These are phyloP conservation scores for Etia nguti DNA, from an alignment of 2,113 vertebrate genomes.

Conservation along the genomic window DNA sequence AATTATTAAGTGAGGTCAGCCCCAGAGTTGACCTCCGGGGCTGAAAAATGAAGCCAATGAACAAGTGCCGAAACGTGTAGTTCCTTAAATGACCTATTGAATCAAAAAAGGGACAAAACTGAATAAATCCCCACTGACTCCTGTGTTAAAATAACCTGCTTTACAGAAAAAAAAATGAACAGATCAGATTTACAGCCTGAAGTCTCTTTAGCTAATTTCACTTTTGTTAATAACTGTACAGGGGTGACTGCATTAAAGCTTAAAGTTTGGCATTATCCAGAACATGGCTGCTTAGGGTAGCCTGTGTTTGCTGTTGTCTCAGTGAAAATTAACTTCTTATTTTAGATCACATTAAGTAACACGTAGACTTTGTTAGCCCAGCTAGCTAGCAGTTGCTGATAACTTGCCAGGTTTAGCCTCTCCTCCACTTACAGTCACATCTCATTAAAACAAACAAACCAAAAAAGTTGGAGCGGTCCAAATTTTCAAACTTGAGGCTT, in stretches of 20 bases:
- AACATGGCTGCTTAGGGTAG: not conserved
- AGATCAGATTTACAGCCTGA: not conserved
- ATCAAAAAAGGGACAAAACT: not conserved
- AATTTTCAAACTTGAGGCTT: not conserved
- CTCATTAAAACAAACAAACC: not conserved
- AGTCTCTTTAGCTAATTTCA: not conserved
- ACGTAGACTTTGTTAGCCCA: not conserved
- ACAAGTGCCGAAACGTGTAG: accelerated
- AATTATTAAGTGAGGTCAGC: not conserved
- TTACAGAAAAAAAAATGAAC: not conserved
- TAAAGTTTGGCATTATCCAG: not conserved
- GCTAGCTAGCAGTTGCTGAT: not conserved
- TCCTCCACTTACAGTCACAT: not conserved
- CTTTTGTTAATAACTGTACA: not conserved
- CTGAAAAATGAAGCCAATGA: not conserved
- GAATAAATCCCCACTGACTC: too few relatives aligned
- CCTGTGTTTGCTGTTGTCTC: not conserved
- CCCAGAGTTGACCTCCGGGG: not conserved
- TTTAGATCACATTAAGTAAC: not conserved
- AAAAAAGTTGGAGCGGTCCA: not conserved
- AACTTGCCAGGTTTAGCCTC: not conserved
- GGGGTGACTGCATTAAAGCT: not conserved
- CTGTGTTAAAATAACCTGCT: not conserved
- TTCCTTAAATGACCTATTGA: not conserved
- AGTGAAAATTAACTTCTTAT: not conserved